These are phyloP conservation scores for Nephrotoma flavescens DNA, from an alignment of 2,888 invertebrate species.

Conservation along the genomic window DNA sequence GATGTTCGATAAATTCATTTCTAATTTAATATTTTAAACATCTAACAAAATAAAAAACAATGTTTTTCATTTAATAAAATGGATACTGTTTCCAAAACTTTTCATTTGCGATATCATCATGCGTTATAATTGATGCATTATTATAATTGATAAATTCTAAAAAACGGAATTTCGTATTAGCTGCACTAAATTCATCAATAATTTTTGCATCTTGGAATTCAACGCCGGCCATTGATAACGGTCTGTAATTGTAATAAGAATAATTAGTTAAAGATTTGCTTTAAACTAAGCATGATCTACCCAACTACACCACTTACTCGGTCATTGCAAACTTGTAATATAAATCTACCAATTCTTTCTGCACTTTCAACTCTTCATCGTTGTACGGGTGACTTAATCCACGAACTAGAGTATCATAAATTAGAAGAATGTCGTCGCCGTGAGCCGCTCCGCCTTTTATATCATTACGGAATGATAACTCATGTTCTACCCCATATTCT, in stretches of 20 bases:
- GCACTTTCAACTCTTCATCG: neutral
- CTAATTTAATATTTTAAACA: no score
- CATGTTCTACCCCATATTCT: slow-evolving; percentile 39
- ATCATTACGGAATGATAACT: slow-evolving; percentile 35
- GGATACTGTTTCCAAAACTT: neutral
- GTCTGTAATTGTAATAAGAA: neutral
- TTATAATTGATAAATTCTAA: neutral
- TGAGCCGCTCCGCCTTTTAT: slow-evolving; percentile 42
- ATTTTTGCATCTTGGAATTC: neutral
- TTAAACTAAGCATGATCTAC: neutral
- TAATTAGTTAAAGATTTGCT: neutral
- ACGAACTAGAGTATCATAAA: slow-evolving; percentile 17
- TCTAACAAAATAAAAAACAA: neutral
- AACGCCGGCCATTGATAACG: neutral
- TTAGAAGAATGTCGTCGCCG: slow-evolving; percentile 41
- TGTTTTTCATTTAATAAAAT: neutral
- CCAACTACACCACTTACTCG: neutral
- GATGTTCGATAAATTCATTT: no score
- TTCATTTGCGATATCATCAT: neutral
- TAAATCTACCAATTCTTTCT: neutral
- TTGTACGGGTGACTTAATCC: neutral
- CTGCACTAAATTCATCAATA: neutral
- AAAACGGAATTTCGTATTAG: neutral
- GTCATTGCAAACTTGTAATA: neutral
- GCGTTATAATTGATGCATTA: neutral